phyloP scores from a whole-genome alignment of 2,888 invertebrate genomes.

The Cheilosia grossa region DNA sequence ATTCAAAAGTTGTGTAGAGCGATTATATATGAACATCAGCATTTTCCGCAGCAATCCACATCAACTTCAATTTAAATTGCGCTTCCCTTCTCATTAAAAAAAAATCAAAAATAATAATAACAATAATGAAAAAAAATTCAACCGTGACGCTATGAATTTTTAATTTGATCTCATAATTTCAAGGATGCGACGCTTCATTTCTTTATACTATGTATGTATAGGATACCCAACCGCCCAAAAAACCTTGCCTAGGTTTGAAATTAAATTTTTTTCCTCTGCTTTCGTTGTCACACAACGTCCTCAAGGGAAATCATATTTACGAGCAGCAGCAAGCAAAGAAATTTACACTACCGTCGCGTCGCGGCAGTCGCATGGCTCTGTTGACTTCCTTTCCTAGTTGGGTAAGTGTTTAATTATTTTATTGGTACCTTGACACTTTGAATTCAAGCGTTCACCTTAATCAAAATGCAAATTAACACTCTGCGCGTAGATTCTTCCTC shows the following conservation, averaged over 20 bases:
- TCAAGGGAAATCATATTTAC: slow-evolving; percentile 73
- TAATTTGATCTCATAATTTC: slow-evolving; percentile 67
- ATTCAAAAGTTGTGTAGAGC: too few species aligned
- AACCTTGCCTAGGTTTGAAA: slow-evolving; percentile 43
- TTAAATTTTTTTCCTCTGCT: slow-evolving; percentile 44
- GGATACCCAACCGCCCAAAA: neutral
- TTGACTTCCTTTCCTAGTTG: slow-evolving; percentile 33
- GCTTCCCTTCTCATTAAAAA: too few species aligned
- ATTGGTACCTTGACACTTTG: slow-evolving; percentile 74
- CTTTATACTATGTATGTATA: neutral
- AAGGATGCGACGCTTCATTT: slow-evolving; percentile 30
- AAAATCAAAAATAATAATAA: neutral
- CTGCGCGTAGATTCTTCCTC: slow-evolving; percentile 9
- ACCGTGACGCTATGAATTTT: slow-evolving; percentile 69
- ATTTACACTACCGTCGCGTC: slow-evolving; percentile 47
- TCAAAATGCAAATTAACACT: slow-evolving; percentile 72
- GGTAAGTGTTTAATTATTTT: slow-evolving; percentile 73
- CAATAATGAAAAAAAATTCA: slow-evolving; percentile 45
- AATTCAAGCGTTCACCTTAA: slow-evolving; percentile 58
- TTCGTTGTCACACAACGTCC: slow-evolving; percentile 59
- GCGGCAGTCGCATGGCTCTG: neutral
- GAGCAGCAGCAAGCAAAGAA: slow-evolving; percentile 59
- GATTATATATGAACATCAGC: too few species aligned
- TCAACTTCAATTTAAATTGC: too few species aligned
- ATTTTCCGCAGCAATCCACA: too few species aligned